A percentile compares a stretch with the other conserved stretches of the same genome.
phyloP scores from a whole-genome alignment of 2,113 vertebrate genomes.

The Cryptoleucopteryx plumbea region DNA sequence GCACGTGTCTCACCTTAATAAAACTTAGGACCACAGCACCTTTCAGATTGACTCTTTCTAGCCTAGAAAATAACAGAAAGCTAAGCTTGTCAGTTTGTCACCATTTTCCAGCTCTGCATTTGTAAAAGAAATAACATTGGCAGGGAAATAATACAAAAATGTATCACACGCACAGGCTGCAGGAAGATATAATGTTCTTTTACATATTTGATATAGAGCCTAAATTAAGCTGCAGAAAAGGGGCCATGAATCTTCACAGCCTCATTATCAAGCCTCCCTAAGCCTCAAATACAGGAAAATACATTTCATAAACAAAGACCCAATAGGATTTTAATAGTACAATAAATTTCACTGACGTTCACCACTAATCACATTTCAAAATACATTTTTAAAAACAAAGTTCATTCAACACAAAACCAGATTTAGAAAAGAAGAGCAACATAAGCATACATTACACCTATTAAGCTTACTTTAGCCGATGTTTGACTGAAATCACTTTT shows the following conservation, averaged over 20 bases:
- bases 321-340: constrained; percentile 84
- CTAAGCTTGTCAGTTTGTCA: constrained; percentile 46
- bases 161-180: constrained; percentile 70
- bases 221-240: constrained; percentile 83
- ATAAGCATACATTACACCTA: background rate
- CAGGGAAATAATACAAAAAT: constrained; percentile 75
- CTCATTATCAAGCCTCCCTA: constrained; percentile 81
- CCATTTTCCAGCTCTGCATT: constrained; percentile 61
- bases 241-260: constrained; percentile 78
- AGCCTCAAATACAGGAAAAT: constrained; percentile 81
- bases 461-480: background rate
- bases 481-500: background rate
- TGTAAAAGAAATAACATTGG: constrained; percentile 63
- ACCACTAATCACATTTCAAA: constrained; percentile 78
- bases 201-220: constrained; percentile 85
- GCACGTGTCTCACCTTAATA: background rate
- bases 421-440: constrained; percentile 36
- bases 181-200: constrained; percentile 75
- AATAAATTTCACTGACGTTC: constrained; percentile 79
- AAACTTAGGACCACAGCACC: background rate
- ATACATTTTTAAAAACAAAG: constrained; percentile 61
- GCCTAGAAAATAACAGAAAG: constrained; percentile 27
- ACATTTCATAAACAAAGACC: constrained; percentile 83
- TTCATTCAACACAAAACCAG: constrained; percentile 54
- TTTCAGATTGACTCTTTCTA: background rate